Percentiles rank a stretch among this genome's conserved stretches.
These are phyloP conservation scores for Laticauda colubrina DNA, from an alignment of 2,113 vertebrate species.

Conservation along the genomic window DNA sequence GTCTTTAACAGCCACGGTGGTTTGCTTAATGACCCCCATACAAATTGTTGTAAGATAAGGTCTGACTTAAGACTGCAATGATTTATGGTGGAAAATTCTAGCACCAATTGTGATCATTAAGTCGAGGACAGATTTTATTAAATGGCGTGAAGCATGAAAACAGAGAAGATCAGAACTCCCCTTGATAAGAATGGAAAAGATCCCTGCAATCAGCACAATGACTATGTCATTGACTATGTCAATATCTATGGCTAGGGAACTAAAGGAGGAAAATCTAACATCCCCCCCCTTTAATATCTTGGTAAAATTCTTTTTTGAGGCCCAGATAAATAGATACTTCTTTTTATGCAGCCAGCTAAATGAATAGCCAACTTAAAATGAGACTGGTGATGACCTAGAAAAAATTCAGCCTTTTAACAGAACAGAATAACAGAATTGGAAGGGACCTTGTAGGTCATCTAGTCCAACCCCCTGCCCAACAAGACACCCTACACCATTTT, in stretches of 20 bases:
- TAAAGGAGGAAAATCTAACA: neutral
- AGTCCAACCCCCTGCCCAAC: too few species aligned
- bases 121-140: neutral
- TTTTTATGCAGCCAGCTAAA: neutral
- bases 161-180: slow-evolving; percentile 98
- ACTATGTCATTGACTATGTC: too few species aligned
- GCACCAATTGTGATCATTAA: too few species aligned
- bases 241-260: slow-evolving; percentile 92
- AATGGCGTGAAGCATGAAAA: slow-evolving; percentile 72
- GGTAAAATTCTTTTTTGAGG: neutral
- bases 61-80: too few species aligned
- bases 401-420: neutral
- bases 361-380: neutral
- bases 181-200: slow-evolving; percentile 97
- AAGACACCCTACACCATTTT: too few species aligned
- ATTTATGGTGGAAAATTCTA: too few species aligned
- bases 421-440: too few species aligned
- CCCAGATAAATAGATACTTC: neutral
- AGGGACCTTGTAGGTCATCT: too few species aligned
- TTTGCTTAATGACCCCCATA: too few species aligned
- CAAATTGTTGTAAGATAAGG: too few species aligned
- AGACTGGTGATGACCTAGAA: neutral
- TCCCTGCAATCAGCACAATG: slow-evolving; percentile 81
- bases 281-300: neutral
- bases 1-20: too few species aligned